Base-by-base conservation (phyloP, 2,113 vertebrate genomes). In the Clarias magur region DNA sequence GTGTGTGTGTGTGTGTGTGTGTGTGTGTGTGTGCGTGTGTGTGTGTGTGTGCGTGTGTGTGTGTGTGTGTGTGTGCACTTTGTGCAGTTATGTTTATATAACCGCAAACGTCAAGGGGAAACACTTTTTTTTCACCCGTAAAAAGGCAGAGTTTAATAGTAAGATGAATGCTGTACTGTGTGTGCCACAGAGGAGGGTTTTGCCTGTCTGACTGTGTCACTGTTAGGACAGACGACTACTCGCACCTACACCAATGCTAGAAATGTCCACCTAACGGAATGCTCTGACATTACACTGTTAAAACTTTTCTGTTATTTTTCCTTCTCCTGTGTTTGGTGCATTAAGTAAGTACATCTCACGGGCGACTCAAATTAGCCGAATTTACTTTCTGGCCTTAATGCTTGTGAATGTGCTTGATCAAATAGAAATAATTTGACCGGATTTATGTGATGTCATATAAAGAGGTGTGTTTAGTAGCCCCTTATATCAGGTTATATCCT, bases 31-130 rank as follows among this genome's bases (percentile, higher is more conserved):
- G 34, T 38, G 34, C 2, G 34, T 38, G 34, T 38, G 92, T 95
- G 93, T 95, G 81, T 91, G 60, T 76, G 59, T 48, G 48, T 48
- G 48, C 8, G 48, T 48, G 48, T 48, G 48, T 48, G 48, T 48
- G 48, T 80, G 90, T 72, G 85, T 93, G 93, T 25, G 75, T 79
- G 75, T 78, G 79, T 62, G 91, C 6, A 91, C 91, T 90, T 91
- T 91, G 92, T 93, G 90, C 92, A 92, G 83, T 92, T 88, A 4
- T 94, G 92, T 93, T 92, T 93, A 90, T 93, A 85, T 85, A 89
- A 89, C 86, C 85, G 85, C 62, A 89, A 85, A 90, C 90, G 90
- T 93, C 91, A 91, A 92, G 85, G 88, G 86, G 34, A 87, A 56
- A 67, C 75, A 48, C 15, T 5, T 76, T 27, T 80, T 88, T 87